Percentiles rank a stretch among this genome's conserved stretches.
These are phyloP conservation scores for Gallinago solitaria DNA, from an alignment of 2,797 vertebrate species.

Conservation along the genomic window DNA sequence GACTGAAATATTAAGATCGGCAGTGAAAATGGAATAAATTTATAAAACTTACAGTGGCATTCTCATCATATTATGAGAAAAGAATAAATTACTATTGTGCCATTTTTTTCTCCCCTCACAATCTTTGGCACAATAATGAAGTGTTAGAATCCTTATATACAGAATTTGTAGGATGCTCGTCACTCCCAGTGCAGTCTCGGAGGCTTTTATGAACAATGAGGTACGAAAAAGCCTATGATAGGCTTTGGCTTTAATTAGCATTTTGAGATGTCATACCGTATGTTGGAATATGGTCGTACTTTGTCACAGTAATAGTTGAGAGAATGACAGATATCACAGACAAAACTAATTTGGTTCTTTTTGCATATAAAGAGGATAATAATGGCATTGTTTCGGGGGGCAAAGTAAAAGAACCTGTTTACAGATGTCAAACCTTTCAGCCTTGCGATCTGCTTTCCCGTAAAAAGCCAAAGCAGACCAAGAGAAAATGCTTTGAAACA, in stretches of 20 bases:
- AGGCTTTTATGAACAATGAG: not conserved
- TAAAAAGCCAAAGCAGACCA: not conserved
- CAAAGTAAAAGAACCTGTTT: not conserved
- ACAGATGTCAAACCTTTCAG: not conserved
- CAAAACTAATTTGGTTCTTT: not conserved
- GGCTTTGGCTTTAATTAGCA: not conserved
- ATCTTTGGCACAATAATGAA: not conserved
- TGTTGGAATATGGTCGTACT: not conserved
- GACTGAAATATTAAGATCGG: not conserved
- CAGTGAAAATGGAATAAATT: not conserved
- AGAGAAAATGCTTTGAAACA: not conserved
- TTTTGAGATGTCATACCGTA: not conserved
- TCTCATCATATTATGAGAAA: not conserved
- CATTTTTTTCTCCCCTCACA: not conserved
- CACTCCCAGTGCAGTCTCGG: not conserved
- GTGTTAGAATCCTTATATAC: not conserved
- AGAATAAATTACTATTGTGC: not conserved
- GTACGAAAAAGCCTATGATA: not conserved
- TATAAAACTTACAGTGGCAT: not conserved
- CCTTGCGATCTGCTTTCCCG: not conserved
- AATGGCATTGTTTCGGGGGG: not conserved
- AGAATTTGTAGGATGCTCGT: not conserved
- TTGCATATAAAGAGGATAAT: not conserved
- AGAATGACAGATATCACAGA: not conserved
- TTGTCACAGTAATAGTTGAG: not conserved